phyloP scores from a whole-genome alignment of 2,113 vertebrate genomes.

The Proterorhinus semilunaris region DNA sequence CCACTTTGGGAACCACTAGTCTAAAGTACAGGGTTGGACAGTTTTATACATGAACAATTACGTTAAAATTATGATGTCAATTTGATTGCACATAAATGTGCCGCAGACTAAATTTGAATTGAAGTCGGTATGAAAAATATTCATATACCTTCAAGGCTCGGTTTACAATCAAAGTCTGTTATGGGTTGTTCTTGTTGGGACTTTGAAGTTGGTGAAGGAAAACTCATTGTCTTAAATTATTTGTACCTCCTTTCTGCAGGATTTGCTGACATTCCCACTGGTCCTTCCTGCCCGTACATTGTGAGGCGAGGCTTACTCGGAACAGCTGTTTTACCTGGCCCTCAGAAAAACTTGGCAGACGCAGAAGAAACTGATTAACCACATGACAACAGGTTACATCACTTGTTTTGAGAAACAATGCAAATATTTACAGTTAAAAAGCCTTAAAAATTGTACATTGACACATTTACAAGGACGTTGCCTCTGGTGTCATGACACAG shows the following conservation, averaged over 20 bases:
- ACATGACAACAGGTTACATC: conserved; percentile 20
- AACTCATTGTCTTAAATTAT: background rate
- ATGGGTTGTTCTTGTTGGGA: background rate
- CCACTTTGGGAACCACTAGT: too few species aligned
- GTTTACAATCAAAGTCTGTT: too few species aligned
- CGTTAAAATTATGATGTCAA: too few species aligned
- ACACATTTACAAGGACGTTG: background rate
- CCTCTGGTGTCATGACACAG: background rate
- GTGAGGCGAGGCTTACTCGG: conserved; percentile 80
- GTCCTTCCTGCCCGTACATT: conserved; percentile 80
- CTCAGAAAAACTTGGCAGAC: conserved; percentile 29
- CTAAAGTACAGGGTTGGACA: too few species aligned
- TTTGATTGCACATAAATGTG: too few species aligned
- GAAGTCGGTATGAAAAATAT: too few species aligned
- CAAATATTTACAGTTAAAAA: background rate
- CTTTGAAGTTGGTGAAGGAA: background rate
- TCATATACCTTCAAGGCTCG: too few species aligned
- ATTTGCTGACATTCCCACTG: conserved; percentile 82
- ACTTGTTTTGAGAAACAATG: background rate
- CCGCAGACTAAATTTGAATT: too few species aligned
- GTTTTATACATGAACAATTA: too few species aligned
- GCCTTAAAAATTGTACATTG: background rate
- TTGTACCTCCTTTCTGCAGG: conserved; percentile 56
- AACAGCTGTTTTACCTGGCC: conserved; percentile 56
- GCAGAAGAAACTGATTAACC: conserved; percentile 63